Evolutionary conservation across 2,888 invertebrate species (phyloP), one percentile per base, ranked within the genome.

Genomic region (Philereme transversata): DNA sequence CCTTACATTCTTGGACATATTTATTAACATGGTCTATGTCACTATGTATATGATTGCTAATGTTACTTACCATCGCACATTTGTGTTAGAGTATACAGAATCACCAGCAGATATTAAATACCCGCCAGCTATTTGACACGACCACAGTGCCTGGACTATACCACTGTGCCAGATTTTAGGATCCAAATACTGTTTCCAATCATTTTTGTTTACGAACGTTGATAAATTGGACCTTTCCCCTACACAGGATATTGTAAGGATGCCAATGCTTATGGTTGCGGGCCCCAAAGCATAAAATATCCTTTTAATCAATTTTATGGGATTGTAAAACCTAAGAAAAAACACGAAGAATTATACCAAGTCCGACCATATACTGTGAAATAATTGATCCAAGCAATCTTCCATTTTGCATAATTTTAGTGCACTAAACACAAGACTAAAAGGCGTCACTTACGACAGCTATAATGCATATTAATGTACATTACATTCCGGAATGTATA

Each of bases 251-350:
- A 76, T 47, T 10, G 82, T 73, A 4, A 78, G 67, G 2, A 84
- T 56, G 0, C 73, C 73, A 3, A 86, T 60, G 4, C 82, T 10
- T 0, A 86, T 45, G 5, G 85, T 69, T 3, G 75, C 3, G 0
- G 87, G 87, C 0, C 83, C 82, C 47, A 84, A 44, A 1, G 72
- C 64, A 67, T 83, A 90, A 58, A 88, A 81, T 43, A 82, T 71
- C 57, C 83, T 76, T 75, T 87, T 88, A 86, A 90, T 84, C 51
- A 79, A 73, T 74, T 88, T 90, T 57, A 86, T 76, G 48, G 86
- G 84, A 65, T 77, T 85, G 73, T 84, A 88, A 65, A 90, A 81
- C 54, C 91, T 91, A 79, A 53, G 84, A 84, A 68, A 57, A 33
- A 7, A 48, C 8, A 10, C 5, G 9, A 43, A 10, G 6, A 36